Evolutionary conservation across 2,113 vertebrate genomes (phyloP), one percentile per base, ranked within the genome.

Genomic region (Petrocephalus zakoni): DNA sequence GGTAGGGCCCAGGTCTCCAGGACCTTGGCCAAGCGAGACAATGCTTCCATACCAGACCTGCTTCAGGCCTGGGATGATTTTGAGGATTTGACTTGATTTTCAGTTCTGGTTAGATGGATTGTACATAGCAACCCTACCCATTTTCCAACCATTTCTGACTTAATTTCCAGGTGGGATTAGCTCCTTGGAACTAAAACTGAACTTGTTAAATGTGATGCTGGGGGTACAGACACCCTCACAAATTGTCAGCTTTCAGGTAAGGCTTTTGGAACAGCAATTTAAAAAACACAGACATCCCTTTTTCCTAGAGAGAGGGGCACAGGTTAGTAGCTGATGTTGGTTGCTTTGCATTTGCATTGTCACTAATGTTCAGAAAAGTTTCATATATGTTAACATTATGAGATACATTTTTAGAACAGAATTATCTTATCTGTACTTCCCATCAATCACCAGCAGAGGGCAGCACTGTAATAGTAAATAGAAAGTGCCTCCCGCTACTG

Each of bases 401-500:
- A 8, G 22, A 42, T 25, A 47, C 51, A 19, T 68, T 37, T 52
- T 13, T 34, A 1, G 42, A n/a, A 84, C 21, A 25, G 64, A 72
- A 55, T 19, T 15, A 78, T 37, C 34, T 78, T 78, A 19, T 17
- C 72, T 42, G 72, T 42, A 86, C 53, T 55, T 58, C 52, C 52
- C 13, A 37, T 51, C 34, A 53, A 13, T 8, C 0, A 88, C 89
- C 94, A 93, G 92, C 87, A 94, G 94, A 72, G 91, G 93, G 93
- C 91, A 92, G 92, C 92, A 93, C 90, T 87, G 2, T 89, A 89
- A 68, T 64, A 86, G 87, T 37, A 58, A 81, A 90, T 5, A 52
- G 13, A 86, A 86, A 5, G 25, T 25, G 9, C 10, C 22, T 49
- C 46, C 22, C 22, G 4, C 8, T 8, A 85, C 82, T 25, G 22